phyloP scores from a whole-genome alignment of 2,888 invertebrate genomes.

The Drosophila paracracens region DNA sequence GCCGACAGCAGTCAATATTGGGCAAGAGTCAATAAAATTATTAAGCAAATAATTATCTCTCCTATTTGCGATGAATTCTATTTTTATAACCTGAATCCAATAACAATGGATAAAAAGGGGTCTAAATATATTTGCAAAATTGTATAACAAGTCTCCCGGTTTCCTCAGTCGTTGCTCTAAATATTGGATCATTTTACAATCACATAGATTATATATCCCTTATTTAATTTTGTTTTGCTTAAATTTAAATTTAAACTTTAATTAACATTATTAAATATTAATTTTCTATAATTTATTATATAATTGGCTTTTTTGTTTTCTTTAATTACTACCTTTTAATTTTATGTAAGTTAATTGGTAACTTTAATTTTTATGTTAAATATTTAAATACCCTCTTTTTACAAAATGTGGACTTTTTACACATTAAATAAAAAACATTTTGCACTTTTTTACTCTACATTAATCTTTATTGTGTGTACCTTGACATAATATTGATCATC shows the following conservation, averaged over 20 bases:
- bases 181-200: not conserved
- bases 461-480: not conserved
- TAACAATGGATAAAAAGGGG: not conserved
- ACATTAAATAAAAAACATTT: not conserved
- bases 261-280: not conserved
- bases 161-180: not conserved
- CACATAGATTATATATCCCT: not conserved
- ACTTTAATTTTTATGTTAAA: not conserved
- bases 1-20: conserved; percentile 23
- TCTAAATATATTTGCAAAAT: not conserved
- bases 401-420: not conserved
- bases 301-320: not conserved
- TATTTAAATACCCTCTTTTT: not conserved
- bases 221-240: not conserved
- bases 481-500: not conserved
- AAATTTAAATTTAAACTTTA: not conserved
- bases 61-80: not conserved
- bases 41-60: not conserved
- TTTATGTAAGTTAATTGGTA: not conserved
- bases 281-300: not conserved
- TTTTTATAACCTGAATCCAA: not conserved
- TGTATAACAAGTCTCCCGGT: not conserved
- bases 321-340: not conserved
- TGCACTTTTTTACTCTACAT: not conserved
- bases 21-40: conserved; percentile 12